Evolutionary conservation across 1,140 invertebrate genomes (phyloP).

Genomic region (Helicoverpa armigera): DNA sequence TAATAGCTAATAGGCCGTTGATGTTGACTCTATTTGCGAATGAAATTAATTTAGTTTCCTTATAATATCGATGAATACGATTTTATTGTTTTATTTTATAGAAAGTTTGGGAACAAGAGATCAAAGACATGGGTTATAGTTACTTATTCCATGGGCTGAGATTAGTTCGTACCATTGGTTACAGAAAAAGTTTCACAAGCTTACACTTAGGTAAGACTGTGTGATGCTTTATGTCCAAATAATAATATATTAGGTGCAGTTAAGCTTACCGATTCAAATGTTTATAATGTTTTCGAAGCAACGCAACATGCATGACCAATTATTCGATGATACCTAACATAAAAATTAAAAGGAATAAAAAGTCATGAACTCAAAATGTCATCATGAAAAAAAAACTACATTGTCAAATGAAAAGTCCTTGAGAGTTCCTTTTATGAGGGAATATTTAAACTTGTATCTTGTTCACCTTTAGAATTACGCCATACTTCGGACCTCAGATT

Average conservation of each 20-base stretch:
- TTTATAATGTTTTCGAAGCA: too few relatives aligned
- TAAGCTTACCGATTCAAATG: too few relatives aligned
- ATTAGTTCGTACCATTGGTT: too few relatives aligned
- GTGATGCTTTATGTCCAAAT: too few relatives aligned
- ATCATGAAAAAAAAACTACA: constrained; percentile 5
- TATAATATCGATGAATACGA: too few relatives aligned
- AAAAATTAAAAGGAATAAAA: not conserved
- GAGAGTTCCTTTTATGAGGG: constrained; percentile 36
- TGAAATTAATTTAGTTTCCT: too few relatives aligned
- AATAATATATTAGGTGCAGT: too few relatives aligned
- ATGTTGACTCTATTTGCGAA: not conserved
- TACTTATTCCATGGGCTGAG: too few relatives aligned
- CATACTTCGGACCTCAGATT: constrained; percentile 33
- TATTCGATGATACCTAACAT: not conserved
- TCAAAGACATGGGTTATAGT: too few relatives aligned
- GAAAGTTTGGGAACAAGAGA: too few relatives aligned
- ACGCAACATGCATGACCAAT: not conserved
- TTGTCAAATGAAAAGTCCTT: constrained; percentile 4
- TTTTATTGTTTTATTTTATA: not conserved
- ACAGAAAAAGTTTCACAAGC: too few relatives aligned
- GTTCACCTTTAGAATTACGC: constrained; percentile 54
- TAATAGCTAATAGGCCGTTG: not conserved
- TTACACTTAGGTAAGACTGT: too few relatives aligned
- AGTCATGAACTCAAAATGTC: not conserved
- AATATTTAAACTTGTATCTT: constrained; percentile 27